Conservation (phyloP, 2,888 invertebrate genomes). For the Antheraea yamamai region DNA sequence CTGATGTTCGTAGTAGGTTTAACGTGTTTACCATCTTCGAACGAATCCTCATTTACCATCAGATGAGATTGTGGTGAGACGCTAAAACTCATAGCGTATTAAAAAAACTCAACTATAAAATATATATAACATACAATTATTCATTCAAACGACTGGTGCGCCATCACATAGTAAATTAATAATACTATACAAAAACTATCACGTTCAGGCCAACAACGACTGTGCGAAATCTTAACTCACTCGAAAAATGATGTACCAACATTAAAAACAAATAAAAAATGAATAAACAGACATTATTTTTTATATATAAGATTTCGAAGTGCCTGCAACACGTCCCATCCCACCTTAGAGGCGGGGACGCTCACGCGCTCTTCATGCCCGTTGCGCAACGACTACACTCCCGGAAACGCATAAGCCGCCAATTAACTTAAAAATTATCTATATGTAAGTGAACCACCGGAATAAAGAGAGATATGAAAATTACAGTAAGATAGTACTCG, state of each 20-base stretch:
- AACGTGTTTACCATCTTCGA: too few relatives aligned
- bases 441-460: neutral
- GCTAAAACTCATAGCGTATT: too few relatives aligned
- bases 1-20: too few relatives aligned
- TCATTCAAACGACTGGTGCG: too few relatives aligned
- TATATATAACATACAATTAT: too few relatives aligned
- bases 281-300: neutral
- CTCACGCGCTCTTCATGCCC: constrained; percentile 29
- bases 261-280: neutral
- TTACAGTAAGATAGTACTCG: constrained; percentile 8
- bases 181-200: too few relatives aligned
- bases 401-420: constrained; percentile 26
- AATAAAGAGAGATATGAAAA: neutral
- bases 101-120: too few relatives aligned
- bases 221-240: too few relatives aligned
- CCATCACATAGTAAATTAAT: too few relatives aligned
- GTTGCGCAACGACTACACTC: constrained; percentile 26
- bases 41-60: too few relatives aligned
- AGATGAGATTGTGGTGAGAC: too few relatives aligned
- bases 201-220: too few relatives aligned
- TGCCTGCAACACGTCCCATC: constrained; percentile 11
- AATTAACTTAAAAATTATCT: constrained; percentile 12
- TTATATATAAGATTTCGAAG: neutral
- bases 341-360: constrained; percentile 19
- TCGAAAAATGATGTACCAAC: neutral